These are phyloP conservation scores for Trissonchulus sp. DNA, from an alignment of 2,888 invertebrate species.

Conservation along the genomic window DNA sequence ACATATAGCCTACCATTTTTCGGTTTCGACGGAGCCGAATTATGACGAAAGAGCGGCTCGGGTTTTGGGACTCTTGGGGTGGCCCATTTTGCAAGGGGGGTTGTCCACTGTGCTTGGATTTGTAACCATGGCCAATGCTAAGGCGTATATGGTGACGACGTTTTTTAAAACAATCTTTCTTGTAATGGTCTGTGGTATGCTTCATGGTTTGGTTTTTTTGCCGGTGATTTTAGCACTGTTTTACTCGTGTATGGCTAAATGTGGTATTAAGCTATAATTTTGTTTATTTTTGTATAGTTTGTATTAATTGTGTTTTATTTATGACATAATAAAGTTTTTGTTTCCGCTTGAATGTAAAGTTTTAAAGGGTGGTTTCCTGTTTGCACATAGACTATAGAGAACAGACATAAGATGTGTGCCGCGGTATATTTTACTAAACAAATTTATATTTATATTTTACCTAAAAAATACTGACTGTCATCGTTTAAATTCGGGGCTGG, in stretches of 20 bases:
- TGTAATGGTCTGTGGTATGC: constrained; percentile 84
- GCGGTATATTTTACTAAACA: too few species aligned
- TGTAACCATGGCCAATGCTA: constrained; percentile 74
- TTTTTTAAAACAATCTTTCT: constrained; percentile 96
- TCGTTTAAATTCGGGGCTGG: too few species aligned
- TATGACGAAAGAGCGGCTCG: constrained; percentile 62
- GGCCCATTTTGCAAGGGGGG: constrained; percentile 66
- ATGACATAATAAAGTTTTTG: too few species aligned
- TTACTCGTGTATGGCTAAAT: background rate
- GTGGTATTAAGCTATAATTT: background rate
- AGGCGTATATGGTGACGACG: constrained; percentile 86
- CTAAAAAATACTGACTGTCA: too few species aligned
- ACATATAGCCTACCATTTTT: constrained; percentile 89
- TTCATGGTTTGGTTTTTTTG: constrained; percentile 82
- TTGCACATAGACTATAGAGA: too few species aligned
- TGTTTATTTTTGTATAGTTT: too few species aligned
- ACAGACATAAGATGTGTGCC: too few species aligned
- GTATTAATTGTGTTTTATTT: too few species aligned
- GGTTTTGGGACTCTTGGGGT: constrained; percentile 48
- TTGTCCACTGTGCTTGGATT: constrained; percentile 84
- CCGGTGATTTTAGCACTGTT: constrained; percentile 59
- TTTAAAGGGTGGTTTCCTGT: too few species aligned
- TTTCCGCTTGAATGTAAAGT: too few species aligned
- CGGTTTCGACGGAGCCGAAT: constrained; percentile 70
- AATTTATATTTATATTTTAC: too few species aligned